Base-by-base conservation (phyloP, 1,140 invertebrate genomes). In the Anadara kagoshimensis region DNA sequence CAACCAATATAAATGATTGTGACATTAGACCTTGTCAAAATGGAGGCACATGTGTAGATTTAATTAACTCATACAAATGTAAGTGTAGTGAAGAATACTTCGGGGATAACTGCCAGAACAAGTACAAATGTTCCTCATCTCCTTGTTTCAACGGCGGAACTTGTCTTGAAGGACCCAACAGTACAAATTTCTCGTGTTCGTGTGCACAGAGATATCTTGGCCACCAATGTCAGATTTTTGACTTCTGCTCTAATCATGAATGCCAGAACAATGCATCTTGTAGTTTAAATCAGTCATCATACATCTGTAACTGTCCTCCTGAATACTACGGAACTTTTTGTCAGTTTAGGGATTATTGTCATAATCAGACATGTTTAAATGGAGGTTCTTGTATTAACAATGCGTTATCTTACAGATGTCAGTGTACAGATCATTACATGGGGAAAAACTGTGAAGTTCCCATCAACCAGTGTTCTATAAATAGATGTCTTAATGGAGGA, bases 231-330 rank as follows among this genome's bases (percentile, higher is more conserved):
- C 57, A 74, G 20, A 59, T 36, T 44, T 66, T 59, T 43, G 49
- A 69, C 51, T 47, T 41, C n/a, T 69, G 62, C 47, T 53, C 43
- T 16, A 24, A 56, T 62, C 12, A 57, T 43, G 96, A 96, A 0
- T 98, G 97, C 88, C 94, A 96, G 83, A 98, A 99, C 88, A 96
- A 96, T 1, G 97, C 96, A 0, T 96, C 95, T 0, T 99, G 98
- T 83, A 73, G 76, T 10, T 63, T 67, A 14, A 29, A 66, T 36
- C 12, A 44, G n/a, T 51, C 44, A 7, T 49, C 29, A 12, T 83
- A 75, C 29, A 24, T 22, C 0, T 83, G 80, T 74, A 16, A 63
- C 8, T 82, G 80, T 41, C 10, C 12, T 14, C 12, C 47, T 36
- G 75, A 73, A 5, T 80, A 54, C 56, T 78, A 80, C 65, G 82